Evolutionary conservation across 2,888 invertebrate genomes (phyloP).

Genomic region (Thereva unica): DNA sequence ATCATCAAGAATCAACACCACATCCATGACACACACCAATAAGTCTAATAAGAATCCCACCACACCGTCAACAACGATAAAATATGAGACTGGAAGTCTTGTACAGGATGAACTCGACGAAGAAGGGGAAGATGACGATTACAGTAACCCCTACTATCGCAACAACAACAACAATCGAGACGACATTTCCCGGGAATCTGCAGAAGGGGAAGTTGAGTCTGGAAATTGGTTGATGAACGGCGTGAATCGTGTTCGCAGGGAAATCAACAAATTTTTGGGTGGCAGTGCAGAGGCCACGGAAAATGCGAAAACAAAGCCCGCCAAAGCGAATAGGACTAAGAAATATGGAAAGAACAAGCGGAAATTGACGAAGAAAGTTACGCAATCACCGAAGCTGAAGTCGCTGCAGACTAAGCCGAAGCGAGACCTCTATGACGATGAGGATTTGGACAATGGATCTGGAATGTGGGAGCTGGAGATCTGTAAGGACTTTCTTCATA

Average conservation of each 20-base stretch:
- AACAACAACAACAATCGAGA: too few species aligned
- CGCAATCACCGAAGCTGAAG: conserved; percentile 8
- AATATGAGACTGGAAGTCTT: conserved; percentile 43
- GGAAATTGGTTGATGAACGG: conserved; percentile 50
- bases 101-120: conserved; percentile 34
- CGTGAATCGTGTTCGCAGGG: conserved; percentile 52
- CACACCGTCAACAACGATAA: conserved; percentile 40
- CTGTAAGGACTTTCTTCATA: conserved; percentile 35
- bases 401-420: background rate
- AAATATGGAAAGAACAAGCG: conserved; percentile 13
- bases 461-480: conserved; percentile 5
- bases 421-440: background rate
- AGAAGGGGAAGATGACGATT: conserved; percentile 33
- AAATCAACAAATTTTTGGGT: conserved; percentile 45
- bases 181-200: background rate
- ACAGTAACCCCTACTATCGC: background rate
- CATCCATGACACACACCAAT: conserved; percentile 41
- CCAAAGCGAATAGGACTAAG: conserved; percentile 1
- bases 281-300: background rate
- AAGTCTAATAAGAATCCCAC: conserved; percentile 34
- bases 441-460: background rate
- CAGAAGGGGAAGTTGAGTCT: conserved; percentile 23
- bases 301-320: background rate
- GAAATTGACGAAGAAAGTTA: conserved; percentile 1
- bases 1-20: conserved; percentile 42